A percentile compares a stretch with the other conserved stretches of the same genome.
Evolutionary conservation across 2,113 vertebrate genomes (phyloP).

Genomic region (Platichthys stellatus): DNA sequence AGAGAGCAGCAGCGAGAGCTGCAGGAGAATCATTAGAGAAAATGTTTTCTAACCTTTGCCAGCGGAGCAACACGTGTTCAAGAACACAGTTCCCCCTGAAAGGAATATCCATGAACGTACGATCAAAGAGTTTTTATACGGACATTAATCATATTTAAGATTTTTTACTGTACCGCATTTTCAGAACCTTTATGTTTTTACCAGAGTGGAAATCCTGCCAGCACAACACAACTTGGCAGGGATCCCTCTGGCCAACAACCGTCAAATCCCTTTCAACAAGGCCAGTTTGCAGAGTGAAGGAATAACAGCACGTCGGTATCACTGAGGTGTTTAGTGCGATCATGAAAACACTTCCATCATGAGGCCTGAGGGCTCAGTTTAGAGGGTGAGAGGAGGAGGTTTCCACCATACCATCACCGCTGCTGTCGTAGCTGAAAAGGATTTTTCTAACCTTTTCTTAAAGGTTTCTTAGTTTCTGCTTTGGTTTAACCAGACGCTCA

Average conservation of each 20-base stretch:
- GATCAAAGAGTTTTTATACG: background rate
- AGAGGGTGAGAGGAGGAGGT: background rate
- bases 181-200: background rate
- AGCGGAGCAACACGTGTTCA: slow-evolving; percentile 6
- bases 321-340: background rate
- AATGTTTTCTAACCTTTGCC: background rate
- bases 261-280: background rate
- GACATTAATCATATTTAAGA: slow-evolving; percentile 1
- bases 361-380: background rate
- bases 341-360: background rate
- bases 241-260: background rate
- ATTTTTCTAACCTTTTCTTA: no score
- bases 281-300: background rate
- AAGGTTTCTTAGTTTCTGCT: no score
- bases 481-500: no score
- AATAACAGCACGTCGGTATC: background rate
- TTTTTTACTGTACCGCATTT: background rate
- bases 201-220: slow-evolving; percentile 1
- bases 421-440: no score
- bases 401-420: background rate
- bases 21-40: background rate
- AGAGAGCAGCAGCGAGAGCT: slow-evolving; percentile 1
- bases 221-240: background rate
- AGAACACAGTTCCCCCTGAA: background rate
- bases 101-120: background rate